These are phyloP conservation scores for Hemicrepidius hirtus DNA, from an alignment of 2,888 invertebrate species.

Conservation along the genomic window DNA sequence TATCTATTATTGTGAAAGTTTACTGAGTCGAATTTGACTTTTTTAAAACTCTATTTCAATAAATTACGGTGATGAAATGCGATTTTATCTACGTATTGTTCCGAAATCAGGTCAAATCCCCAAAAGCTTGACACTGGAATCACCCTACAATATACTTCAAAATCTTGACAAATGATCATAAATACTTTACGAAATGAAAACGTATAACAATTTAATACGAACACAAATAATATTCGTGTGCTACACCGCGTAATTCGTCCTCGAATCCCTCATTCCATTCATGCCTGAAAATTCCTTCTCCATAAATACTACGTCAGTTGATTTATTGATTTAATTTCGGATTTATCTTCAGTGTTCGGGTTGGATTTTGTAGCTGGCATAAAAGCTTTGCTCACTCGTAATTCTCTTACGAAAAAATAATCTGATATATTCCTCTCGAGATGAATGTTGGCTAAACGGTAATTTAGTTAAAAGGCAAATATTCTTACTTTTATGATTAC, in stretches of 20 bases:
- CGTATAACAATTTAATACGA: constrained; percentile 22
- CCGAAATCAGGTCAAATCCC: constrained; percentile 14
- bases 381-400: constrained; percentile 25
- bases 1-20: constrained; percentile 19
- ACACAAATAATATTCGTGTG: constrained; percentile 25
- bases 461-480: neutral
- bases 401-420: constrained; percentile 23
- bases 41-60: constrained; percentile 16
- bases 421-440: constrained; percentile 5
- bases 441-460: neutral
- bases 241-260: constrained; percentile 26
- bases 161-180: constrained; percentile 22
- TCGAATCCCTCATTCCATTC: constrained; percentile 18
- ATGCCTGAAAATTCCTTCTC: constrained; percentile 26
- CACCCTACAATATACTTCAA: constrained; percentile 16
- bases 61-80: constrained; percentile 16
- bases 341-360: constrained; percentile 34
- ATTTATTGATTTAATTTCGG: constrained; percentile 42
- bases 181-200: constrained; percentile 29
- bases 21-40: constrained; percentile 7
- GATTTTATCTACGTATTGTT: constrained; percentile 16
- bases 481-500: neutral
- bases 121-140: neutral
- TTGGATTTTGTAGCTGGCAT: constrained; percentile 25
- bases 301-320: constrained; percentile 35